Conservation (phyloP, 1,140 invertebrate genomes). For the Sesamia nonagrioides region DNA sequence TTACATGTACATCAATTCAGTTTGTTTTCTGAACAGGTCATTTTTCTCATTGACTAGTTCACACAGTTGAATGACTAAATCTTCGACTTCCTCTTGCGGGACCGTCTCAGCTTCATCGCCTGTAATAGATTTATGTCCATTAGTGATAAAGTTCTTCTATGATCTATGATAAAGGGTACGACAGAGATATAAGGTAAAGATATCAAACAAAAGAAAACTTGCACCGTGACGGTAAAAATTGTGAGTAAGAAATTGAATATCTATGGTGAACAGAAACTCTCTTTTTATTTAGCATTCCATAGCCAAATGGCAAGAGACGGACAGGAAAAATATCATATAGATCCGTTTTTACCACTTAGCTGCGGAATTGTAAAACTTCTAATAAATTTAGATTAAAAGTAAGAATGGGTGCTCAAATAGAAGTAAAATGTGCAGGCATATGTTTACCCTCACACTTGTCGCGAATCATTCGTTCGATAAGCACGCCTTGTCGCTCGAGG, state of each 20-base stretch:
- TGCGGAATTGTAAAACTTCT: too few relatives aligned
- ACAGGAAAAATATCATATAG: not conserved
- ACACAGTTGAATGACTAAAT: conserved; percentile 96
- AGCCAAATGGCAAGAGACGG: too few relatives aligned
- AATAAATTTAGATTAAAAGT: too few relatives aligned
- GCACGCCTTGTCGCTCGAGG: conserved; percentile 95
- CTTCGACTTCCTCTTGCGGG: conserved; percentile 92
- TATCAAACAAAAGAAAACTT: not conserved
- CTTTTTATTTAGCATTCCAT: too few relatives aligned
- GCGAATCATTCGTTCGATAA: conserved; percentile 95
- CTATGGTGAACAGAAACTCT: too few relatives aligned
- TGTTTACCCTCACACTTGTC: conserved; percentile 91
- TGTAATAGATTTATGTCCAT: conserved; percentile 43
- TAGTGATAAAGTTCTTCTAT: not conserved
- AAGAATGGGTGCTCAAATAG: conserved; percentile 49
- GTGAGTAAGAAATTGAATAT: not conserved
- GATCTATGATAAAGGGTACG: not conserved
- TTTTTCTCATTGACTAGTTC: conserved; percentile 98
- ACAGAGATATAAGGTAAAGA: not conserved
- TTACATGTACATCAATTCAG: conserved; percentile 97
- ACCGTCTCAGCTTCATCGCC: conserved; percentile 73
- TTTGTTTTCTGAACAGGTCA: conserved; percentile 96
- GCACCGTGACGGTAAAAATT: too few relatives aligned
- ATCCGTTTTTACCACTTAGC: not conserved
- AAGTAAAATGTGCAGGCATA: conserved; percentile 55